Evolutionary conservation across 2,888 invertebrate genomes (phyloP), one percentile per base, ranked within the genome.

Genomic region (Ochropacha duplaris): DNA sequence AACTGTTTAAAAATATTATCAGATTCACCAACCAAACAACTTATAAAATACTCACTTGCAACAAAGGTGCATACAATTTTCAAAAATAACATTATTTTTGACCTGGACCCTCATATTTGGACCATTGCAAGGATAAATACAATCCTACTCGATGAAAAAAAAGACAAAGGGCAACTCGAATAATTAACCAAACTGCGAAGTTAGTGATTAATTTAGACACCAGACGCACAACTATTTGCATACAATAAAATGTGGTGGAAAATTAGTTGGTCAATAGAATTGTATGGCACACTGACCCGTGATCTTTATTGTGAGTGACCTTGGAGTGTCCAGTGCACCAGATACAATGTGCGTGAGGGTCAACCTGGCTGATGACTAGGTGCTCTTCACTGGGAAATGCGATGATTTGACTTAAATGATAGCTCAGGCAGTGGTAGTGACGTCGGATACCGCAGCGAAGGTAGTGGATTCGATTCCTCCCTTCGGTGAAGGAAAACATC

Each of bases 221-320:
- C 56, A 71, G 69, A 71, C 69, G 52, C n/a, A 44, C 1, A 9
- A 31, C 12, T 19, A 81, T 84, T 84, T 75, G 58, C 83, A 84
- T 79, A 83, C 82, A 83, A 83, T 83, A 69, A 65, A 58, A 57
- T 64, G 59, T 73, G 66, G 73, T 72, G 65, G 72, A 31, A 73
- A 74, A 79, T 76, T 75, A 76, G 74, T 86, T 84, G 75, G 75
- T 74, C 81, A 84, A 86, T 75, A 60, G 79, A 83, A 85, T 74
- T 59, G 64, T 57, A 54, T 65, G 72, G 58, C 74, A 64, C 57
- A 78, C 64, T 86, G 84, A 84, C 84, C 87, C 70, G 54, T 62
- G 78, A 69, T 74, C 78, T 68, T 64, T 69, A 74, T 81, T 81
- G 72, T 74, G 61, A 56, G 49, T 70, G 80, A 66, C 87, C 86